Evolutionary conservation across 2,797 vertebrate species (phyloP).

Genomic region (Ceryle rudis): DNA sequence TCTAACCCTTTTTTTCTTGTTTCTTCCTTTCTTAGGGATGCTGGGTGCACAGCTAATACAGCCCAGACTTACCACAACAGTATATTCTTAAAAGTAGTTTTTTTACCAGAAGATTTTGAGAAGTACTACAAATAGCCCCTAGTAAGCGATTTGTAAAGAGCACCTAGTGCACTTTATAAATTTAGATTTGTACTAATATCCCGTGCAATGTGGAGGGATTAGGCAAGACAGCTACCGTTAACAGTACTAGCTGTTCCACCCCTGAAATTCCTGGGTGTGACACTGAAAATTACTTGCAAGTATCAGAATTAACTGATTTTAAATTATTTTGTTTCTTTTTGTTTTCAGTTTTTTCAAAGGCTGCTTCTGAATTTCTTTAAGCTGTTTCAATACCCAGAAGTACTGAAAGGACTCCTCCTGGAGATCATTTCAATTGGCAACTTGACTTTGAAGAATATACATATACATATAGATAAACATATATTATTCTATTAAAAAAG

Average conservation of each 20-base stretch:
- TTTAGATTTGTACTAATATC: constrained; percentile 20
- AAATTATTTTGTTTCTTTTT: not conserved
- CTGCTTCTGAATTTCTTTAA: not conserved
- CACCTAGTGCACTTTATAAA: not conserved
- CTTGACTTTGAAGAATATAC: not conserved
- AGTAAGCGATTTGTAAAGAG: not conserved
- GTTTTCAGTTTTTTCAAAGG: not conserved
- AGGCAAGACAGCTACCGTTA: constrained; percentile 39
- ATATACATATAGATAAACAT: not conserved
- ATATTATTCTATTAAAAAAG: not conserved
- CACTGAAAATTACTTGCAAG: constrained; percentile 28
- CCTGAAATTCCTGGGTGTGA: constrained; percentile 15
- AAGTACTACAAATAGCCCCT: not conserved
- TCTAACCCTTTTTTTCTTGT: not conserved
- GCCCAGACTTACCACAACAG: not conserved
- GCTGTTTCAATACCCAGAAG: not conserved
- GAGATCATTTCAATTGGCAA: not conserved
- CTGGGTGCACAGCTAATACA: not conserved
- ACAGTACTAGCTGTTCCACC: constrained; percentile 22
- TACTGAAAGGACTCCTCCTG: not conserved
- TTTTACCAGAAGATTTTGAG: not conserved
- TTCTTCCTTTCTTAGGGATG: not conserved
- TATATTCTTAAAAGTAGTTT: not conserved
- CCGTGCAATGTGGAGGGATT: not conserved
- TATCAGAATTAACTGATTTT: not conserved